These are phyloP conservation scores for Cotesia vestalis DNA, from an alignment of 1,140 invertebrate species.

Conservation along the genomic window DNA sequence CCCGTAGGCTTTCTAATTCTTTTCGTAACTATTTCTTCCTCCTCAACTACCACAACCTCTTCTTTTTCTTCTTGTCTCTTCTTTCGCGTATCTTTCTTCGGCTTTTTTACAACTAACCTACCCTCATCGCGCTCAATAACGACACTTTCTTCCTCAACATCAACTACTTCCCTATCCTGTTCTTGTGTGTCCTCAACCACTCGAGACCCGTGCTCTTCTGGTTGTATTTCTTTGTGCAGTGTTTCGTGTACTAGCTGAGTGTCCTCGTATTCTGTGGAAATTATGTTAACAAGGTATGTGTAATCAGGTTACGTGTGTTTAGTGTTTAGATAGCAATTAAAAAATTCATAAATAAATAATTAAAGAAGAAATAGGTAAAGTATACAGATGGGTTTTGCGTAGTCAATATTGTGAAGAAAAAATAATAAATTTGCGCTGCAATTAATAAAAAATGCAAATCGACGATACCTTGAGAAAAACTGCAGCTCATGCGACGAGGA, in stretches of 20 bases:
- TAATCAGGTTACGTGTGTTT: constrained; percentile 46
- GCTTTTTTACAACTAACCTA: constrained; percentile 53
- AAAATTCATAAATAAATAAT: constrained; percentile 10
- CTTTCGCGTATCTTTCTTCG: constrained; percentile 25
- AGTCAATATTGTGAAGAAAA: not conserved
- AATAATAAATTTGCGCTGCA: not conserved
- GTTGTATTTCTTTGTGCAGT: constrained; percentile 60
- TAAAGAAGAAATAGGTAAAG: not conserved
- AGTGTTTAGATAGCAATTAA: not conserved
- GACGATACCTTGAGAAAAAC: constrained; percentile 23
- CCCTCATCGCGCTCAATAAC: constrained; percentile 56
- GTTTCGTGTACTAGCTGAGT: constrained; percentile 64
- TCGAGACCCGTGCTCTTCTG: constrained; percentile 52
- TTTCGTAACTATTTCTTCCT: constrained; percentile 41
- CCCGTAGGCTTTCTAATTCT: constrained; percentile 51
- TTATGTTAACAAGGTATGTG: constrained; percentile 63
- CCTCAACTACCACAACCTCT: constrained; percentile 37
- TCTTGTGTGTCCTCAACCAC: constrained; percentile 55
- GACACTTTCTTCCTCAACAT: constrained; percentile 58
- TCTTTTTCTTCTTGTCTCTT: constrained; percentile 23
- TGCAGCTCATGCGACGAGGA: constrained; percentile 41
- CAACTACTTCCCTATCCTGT: constrained; percentile 51
- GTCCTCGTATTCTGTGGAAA: constrained; percentile 68
- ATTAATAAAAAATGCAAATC: constrained; percentile 10
- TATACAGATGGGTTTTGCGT: not conserved